These are phyloP conservation scores for Rhynchopsitta pachyrhyncha DNA, from an alignment of 2,113 vertebrate genomes.

Conservation along the genomic window DNA sequence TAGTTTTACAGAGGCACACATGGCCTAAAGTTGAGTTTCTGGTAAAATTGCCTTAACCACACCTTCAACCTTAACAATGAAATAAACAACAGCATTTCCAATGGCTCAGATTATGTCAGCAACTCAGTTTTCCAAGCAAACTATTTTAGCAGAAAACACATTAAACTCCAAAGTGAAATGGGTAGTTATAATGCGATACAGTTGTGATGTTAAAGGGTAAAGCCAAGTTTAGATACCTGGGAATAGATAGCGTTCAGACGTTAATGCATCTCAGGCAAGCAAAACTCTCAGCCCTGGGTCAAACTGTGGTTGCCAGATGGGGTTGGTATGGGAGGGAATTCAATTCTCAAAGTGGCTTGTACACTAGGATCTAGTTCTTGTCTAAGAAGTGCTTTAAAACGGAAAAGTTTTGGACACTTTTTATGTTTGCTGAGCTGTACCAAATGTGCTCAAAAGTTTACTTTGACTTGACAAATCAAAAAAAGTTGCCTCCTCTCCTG, in stretches of 20 bases:
- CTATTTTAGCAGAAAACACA: neutral
- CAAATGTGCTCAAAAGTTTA: neutral
- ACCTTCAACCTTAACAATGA: neutral
- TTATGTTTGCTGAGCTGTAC: neutral
- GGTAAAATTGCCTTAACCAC: neutral
- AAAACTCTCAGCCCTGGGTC: neutral
- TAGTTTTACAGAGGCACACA: neutral
- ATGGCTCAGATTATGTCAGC: neutral
- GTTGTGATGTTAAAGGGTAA: neutral
- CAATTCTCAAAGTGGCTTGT: neutral
- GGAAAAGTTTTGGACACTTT: neutral
- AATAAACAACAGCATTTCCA: neutral
- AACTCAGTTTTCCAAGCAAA: neutral
- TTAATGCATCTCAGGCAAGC: neutral
- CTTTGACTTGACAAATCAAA: neutral
- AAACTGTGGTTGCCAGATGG: neutral
- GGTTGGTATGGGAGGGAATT: neutral
- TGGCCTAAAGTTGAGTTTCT: neutral
- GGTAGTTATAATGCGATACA: neutral
- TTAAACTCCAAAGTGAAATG: neutral
- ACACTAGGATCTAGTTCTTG: neutral
- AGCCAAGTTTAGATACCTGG: neutral
- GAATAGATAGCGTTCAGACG: neutral
- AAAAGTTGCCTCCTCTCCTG: neutral
- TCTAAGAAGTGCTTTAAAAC: neutral